Evolutionary conservation across 2,797 vertebrate species (phyloP).

Genomic region (Acrossocheilus wenchowensis): DNA sequence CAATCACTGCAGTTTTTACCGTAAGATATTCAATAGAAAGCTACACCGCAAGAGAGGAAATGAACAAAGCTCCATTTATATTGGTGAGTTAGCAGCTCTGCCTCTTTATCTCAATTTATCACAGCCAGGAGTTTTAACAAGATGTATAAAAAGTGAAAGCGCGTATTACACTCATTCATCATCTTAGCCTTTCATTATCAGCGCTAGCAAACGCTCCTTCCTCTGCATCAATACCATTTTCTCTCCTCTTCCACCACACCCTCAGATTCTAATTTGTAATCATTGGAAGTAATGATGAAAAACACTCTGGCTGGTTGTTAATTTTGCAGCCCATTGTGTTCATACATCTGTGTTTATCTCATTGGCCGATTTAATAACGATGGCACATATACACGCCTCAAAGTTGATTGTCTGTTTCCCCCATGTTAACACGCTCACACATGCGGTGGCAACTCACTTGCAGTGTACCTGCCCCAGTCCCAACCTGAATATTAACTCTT

Average conservation of each 20-base stretch:
- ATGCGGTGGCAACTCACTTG: neutral
- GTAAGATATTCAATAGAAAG: conserved; percentile 31
- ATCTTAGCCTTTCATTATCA: conserved; percentile 76
- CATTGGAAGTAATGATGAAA: conserved; percentile 79
- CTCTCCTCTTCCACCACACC: conserved; percentile 42
- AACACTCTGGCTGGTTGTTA: conserved; percentile 68
- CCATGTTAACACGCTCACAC: conserved; percentile 12
- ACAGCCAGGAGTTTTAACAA: conserved; percentile 74
- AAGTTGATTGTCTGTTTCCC: conserved; percentile 45
- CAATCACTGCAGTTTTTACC: conserved; percentile 36
- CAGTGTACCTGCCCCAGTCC: neutral
- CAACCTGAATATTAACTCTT: neutral
- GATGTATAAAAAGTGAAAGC: conserved; percentile 79
- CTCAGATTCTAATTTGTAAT: conserved; percentile 77
- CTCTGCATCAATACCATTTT: conserved; percentile 53
- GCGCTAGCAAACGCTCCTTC: conserved; percentile 41
- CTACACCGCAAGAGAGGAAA: conserved; percentile 47
- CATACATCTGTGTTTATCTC: conserved; percentile 78
- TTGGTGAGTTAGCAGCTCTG: conserved; percentile 60
- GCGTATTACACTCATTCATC: conserved; percentile 79
- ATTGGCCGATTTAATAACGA: conserved; percentile 65
- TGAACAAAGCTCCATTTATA: conserved; percentile 65
- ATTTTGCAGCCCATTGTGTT: conserved; percentile 71
- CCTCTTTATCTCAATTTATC: conserved; percentile 75
- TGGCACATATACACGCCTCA: conserved; percentile 54